A percentile compares a stretch with the other conserved stretches of the same genome.
Evolutionary conservation across 1,140 invertebrate genomes (phyloP).

Genomic region (Drosophila funebris): DNA sequence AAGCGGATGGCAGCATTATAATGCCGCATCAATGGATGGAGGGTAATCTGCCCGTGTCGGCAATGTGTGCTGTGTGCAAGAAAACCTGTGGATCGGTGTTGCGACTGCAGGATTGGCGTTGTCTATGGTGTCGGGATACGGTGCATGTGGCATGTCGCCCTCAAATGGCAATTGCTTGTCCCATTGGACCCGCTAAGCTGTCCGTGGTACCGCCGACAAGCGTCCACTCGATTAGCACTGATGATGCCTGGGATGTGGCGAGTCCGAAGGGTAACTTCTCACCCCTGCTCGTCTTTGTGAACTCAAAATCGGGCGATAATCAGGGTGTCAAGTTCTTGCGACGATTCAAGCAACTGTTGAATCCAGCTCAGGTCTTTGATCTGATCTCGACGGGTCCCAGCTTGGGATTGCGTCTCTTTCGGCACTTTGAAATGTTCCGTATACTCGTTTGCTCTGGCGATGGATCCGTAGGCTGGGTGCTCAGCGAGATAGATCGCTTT

Average conservation of each 20-base stretch:
- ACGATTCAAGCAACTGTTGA: constrained; percentile 97
- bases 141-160: constrained; percentile 95
- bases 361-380: constrained; percentile 99
- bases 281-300: constrained; percentile 97
- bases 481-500: constrained; percentile 95
- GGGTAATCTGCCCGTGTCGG: constrained; percentile 97
- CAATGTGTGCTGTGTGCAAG: constrained; percentile 97
- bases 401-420: constrained; percentile 93
- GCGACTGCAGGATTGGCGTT: constrained; percentile 96
- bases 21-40: constrained; percentile 99
- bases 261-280: constrained; percentile 88
- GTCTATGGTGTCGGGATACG: constrained; percentile 97
- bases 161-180: constrained; percentile 89
- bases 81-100: constrained; percentile 98
- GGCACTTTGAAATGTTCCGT: constrained; percentile 95
- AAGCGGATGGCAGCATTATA: constrained; percentile 94
- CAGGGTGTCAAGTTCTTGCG: constrained; percentile 98
- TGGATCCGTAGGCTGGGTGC: constrained; percentile 96
- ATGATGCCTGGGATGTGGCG: constrained; percentile 95
- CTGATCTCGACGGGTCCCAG: constrained; percentile 94
- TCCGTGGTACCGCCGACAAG: constrained; percentile 97
- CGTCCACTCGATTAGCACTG: constrained; percentile 94
- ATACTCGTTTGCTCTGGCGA: constrained; percentile 97
- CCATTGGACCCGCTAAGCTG: constrained; percentile 93
- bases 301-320: constrained; percentile 98